Evolutionary conservation across 1,140 invertebrate genomes (phyloP), one percentile per base, ranked within the genome.

Genomic region (Hylaeus volcanicus): DNA sequence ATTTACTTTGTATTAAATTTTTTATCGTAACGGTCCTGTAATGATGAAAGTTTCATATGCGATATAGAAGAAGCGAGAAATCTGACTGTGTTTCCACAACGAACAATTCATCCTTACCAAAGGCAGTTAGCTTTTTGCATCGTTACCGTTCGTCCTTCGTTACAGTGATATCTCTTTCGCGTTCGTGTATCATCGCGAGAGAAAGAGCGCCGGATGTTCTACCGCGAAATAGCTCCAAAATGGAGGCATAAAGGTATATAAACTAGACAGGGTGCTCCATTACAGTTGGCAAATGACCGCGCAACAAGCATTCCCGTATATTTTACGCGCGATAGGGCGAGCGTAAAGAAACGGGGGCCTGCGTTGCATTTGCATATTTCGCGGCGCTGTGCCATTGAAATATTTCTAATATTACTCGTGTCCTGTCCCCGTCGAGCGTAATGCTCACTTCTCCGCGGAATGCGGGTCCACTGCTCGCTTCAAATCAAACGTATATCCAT

Each of bases 251-350:
- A 37, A 65, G 53, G 43, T 45, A 53, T 51, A 65, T 79, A 79
- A 79, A 79, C 74, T 73, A 2, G 5, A 53, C 71, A 14, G 26
- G 41, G 26, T 26, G 77, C 77, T 79, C 77, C 77, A 74, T 74
- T 79, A 79, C 61, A 64, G 51, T 61, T 74, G 51, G 77, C 43
- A 74, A 79, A 79, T 79, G 77, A 73, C 77, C 77, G 41, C 51
- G 77, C 77, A 65, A 79, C 77, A 79, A 79, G 71, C 77, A 65
- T 74, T 58, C 77, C 6, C 70, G 61, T 79, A 74, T 74, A 74
- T 79, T 74, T 79, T 45, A 65, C 41, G 26, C 43, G 61, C 60
- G 77, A 79, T 79, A 79, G 61, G 71, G 71, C 41, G 37, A 65
- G 43, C 77, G 61, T 51, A 79, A 79, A 79, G 77, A 79, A 79